Percentiles rank a stretch among this genome's conserved stretches.
These are phyloP conservation scores for Conus betulinus DNA, from an alignment of 1,140 invertebrate species.

Conservation along the genomic window DNA sequence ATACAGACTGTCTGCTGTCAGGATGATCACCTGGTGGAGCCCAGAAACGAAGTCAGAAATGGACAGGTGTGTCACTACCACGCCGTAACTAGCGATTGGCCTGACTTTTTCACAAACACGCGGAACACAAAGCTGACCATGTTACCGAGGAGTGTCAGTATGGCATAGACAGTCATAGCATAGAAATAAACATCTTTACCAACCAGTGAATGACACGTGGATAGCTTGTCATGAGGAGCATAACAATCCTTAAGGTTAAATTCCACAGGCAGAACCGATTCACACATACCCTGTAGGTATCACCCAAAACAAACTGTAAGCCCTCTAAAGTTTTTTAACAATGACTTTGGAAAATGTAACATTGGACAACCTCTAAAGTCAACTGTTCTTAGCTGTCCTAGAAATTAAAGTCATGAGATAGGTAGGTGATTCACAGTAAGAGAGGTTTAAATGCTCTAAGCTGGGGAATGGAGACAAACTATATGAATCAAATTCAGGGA, in stretches of 20 bases:
- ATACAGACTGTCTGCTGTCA: constrained; percentile 56
- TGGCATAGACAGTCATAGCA: constrained; percentile 43
- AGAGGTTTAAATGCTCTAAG: constrained; percentile 27
- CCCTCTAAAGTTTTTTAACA: neutral
- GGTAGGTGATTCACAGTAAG: neutral
- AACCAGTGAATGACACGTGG: constrained; percentile 53
- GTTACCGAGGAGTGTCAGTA: constrained; percentile 50
- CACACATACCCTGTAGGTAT: constrained; percentile 55
- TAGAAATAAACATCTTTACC: constrained; percentile 33
- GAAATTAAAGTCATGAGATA: constrained; percentile 27
- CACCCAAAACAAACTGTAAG: constrained; percentile 25
- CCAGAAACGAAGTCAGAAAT: constrained; percentile 66
- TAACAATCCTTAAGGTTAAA: constrained; percentile 41
- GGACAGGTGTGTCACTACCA: constrained; percentile 54
- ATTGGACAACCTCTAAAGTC: constrained; percentile 11
- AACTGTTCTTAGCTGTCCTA: constrained; percentile 39
- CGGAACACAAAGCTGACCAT: constrained; percentile 47
- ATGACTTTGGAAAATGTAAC: neutral
- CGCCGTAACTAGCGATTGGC: constrained; percentile 29
- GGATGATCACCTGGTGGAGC: constrained; percentile 64
- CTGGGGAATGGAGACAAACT: neutral
- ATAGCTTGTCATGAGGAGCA: constrained; percentile 43
- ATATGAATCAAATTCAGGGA: neutral
- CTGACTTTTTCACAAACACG: constrained; percentile 12
- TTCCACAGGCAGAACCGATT: neutral